phyloP scores from a whole-genome alignment of 92 coral and sea anemone genomes.

The Porites evermanni region DNA sequence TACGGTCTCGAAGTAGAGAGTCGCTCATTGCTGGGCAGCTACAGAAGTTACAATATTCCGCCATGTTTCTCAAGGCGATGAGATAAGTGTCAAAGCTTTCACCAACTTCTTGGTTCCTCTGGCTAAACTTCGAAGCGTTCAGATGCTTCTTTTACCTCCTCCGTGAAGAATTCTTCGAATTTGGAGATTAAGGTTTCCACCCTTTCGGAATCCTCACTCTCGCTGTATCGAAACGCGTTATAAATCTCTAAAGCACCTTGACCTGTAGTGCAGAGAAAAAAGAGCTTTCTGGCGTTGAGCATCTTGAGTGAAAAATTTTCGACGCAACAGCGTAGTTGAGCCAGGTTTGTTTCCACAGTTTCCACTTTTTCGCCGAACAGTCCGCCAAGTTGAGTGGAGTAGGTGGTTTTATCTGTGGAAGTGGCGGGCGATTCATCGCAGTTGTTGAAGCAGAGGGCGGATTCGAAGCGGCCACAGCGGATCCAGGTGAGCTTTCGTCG shows the following conservation, averaged over 20 bases:
- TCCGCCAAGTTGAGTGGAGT: conserved; percentile 25
- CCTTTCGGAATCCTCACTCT: conserved; percentile 9
- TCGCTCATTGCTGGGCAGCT: conserved; percentile 27
- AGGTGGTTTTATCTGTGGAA: conserved; percentile 43
- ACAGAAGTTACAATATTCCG: conserved; percentile 46
- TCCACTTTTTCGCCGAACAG: conserved; percentile 43
- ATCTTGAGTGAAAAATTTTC: conserved; percentile 15
- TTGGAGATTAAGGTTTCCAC: conserved; percentile 28
- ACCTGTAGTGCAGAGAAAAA: conserved; percentile 28
- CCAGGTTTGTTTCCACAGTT: conserved; percentile 53
- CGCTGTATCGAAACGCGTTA: conserved; percentile 2
- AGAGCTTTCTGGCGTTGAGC: conserved; percentile 38
- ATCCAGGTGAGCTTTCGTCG: neutral
- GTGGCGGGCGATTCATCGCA: neutral
- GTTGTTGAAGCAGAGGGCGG: neutral
- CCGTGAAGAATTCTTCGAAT: conserved; percentile 39
- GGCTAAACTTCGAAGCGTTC: conserved; percentile 41
- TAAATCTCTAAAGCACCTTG: conserved; percentile 29
- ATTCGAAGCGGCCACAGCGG: neutral
- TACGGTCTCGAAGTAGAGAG: conserved; percentile 40
- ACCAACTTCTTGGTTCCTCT: conserved; percentile 41
- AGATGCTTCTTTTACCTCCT: conserved; percentile 17
- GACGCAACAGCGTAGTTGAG: conserved; percentile 32
- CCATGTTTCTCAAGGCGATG: conserved; percentile 39
- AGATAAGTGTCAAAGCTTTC: conserved; percentile 39